Evolutionary conservation across 1,140 invertebrate genomes (phyloP).

Genomic region (Melanaphis sacchari): DNA sequence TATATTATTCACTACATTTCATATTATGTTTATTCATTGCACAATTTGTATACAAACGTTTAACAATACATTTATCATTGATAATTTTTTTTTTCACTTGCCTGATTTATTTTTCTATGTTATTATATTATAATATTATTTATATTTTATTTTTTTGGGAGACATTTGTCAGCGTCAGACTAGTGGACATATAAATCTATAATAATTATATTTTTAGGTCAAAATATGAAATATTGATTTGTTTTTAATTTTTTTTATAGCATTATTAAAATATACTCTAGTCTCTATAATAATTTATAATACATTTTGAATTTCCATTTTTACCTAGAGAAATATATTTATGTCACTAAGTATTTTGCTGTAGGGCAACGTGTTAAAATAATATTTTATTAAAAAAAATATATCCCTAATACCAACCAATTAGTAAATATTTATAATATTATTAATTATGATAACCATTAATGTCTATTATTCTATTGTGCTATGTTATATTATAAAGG

Average conservation of each 20-base stretch:
- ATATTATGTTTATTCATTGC: neutral
- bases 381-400: neutral
- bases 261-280: neutral
- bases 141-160: too few relatives aligned
- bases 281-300: neutral
- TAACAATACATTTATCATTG: neutral
- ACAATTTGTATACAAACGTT: too few relatives aligned
- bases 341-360: neutral
- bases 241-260: neutral
- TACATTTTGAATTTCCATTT: neutral
- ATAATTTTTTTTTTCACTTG: neutral
- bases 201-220: neutral
- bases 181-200: neutral
- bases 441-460: conserved; percentile 20
- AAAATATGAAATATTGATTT: neutral
- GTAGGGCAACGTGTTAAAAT: neutral
- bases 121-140: neutral
- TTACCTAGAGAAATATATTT: neutral
- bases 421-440: conserved; percentile 1
- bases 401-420: neutral
- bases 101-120: neutral
- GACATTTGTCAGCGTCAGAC: neutral
- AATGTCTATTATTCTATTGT: neutral
- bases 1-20: neutral
- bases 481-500: neutral